Conservation (phyloP, 2,797 vertebrate genomes). For the Gallinago solitaria region DNA sequence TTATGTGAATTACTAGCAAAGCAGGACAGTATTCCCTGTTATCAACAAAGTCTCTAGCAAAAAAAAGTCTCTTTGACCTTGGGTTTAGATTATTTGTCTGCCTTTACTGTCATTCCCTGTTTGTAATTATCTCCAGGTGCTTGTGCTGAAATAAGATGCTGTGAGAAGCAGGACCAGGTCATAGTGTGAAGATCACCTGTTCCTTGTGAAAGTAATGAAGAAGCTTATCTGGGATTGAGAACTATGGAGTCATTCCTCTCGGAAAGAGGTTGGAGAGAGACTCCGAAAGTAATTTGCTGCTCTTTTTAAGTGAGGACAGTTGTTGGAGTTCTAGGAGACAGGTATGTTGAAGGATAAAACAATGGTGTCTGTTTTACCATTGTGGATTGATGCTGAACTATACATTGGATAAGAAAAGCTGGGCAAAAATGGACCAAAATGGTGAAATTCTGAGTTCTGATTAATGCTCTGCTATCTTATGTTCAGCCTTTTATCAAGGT, state of each 20-base stretch:
- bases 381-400: not conserved
- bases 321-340: not conserved
- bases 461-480: not conserved
- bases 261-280: not conserved
- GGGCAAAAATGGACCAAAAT: not conserved
- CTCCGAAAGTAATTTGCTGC: not conserved
- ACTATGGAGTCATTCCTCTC: not conserved
- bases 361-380: not conserved
- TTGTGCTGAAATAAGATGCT: not conserved
- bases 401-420: not conserved
- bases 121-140: not conserved
- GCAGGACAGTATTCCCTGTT: not conserved
- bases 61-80: not conserved
- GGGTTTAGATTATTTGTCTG: not conserved
- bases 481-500: not conserved
- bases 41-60: not conserved
- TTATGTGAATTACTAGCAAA: not conserved
- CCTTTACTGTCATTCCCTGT: not conserved
- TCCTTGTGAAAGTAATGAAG: not conserved
- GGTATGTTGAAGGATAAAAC: not conserved
- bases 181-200: not conserved
- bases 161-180: not conserved
- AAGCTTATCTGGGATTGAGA: not conserved
- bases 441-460: not conserved
- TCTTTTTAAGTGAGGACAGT: too few species aligned